Evolutionary conservation across 1,140 invertebrate species (phyloP).

Genomic region (Aphaenogaster floridana): DNA sequence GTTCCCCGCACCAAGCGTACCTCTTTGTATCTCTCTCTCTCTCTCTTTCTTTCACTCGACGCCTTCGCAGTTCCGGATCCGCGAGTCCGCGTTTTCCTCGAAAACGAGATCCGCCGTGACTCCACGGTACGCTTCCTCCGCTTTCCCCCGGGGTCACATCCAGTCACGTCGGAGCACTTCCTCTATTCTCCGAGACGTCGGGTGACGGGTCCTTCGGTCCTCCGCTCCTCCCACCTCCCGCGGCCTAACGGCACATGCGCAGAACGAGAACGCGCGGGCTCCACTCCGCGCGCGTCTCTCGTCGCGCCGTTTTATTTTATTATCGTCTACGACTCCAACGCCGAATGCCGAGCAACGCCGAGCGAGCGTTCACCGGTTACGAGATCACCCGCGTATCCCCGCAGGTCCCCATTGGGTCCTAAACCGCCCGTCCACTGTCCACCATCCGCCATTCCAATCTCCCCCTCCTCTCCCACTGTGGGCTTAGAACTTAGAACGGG

Average conservation of each 20-base stretch:
- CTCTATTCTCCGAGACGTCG: neutral
- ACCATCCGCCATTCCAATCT: neutral
- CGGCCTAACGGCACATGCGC: neutral
- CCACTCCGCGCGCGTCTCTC: neutral
- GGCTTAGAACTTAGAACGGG: neutral
- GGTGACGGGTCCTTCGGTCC: slow-evolving; percentile 44
- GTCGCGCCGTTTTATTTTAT: neutral
- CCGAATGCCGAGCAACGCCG: neutral
- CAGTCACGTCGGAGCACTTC: slow-evolving; percentile 2
- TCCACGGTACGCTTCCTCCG: neutral
- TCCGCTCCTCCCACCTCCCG: neutral
- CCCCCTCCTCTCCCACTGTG: too few relatives aligned
- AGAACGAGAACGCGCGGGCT: neutral
- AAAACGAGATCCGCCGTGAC: neutral
- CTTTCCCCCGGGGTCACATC: neutral
- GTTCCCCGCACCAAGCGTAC: neutral
- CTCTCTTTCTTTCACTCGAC: too few relatives aligned
- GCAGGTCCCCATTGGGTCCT: neutral
- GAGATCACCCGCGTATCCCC: neutral
- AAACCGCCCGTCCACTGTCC: neutral
- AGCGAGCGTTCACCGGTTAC: neutral
- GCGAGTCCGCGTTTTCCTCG: neutral
- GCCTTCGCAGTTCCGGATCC: too few relatives aligned
- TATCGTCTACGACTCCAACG: neutral
- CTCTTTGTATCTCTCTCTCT: too few relatives aligned